Percentiles rank a stretch among this genome's conserved stretches.
These are phyloP conservation scores for Odontophorus gujanensis DNA, from an alignment of 2,113 vertebrate genomes.

Conservation along the genomic window DNA sequence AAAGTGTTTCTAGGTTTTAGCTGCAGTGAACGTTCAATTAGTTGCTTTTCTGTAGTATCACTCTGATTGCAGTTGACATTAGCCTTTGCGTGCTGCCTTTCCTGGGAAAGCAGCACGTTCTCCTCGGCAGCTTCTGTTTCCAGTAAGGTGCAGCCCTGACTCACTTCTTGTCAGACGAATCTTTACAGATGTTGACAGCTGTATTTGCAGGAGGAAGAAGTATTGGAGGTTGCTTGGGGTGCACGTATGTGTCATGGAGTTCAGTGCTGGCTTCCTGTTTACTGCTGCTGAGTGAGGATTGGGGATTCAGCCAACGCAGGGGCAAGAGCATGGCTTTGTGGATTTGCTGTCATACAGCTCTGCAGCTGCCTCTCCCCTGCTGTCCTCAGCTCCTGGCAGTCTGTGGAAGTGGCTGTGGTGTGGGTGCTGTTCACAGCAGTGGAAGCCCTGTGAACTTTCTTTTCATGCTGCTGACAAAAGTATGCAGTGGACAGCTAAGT, in stretches of 20 bases:
- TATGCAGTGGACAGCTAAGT: fast-evolving
- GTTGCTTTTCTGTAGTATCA: neutral
- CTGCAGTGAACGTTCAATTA: fast-evolving
- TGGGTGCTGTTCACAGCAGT: neutral
- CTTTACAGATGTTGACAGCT: neutral
- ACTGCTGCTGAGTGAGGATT: neutral
- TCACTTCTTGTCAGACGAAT: fast-evolving
- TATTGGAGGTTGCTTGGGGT: neutral
- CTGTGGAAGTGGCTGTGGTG: neutral
- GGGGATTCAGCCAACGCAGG: neutral
- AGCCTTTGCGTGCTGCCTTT: neutral
- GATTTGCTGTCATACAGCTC: neutral
- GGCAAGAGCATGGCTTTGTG: neutral
- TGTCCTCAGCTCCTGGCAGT: too few relatives aligned
- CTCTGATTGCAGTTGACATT: fast-evolving
- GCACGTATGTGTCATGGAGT: neutral
- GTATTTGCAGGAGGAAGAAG: neutral
- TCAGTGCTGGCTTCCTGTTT: slow-evolving; percentile 42
- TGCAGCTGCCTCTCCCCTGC: neutral
- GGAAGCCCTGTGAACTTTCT: fast-evolving
- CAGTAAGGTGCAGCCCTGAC: neutral
- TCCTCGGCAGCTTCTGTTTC: neutral
- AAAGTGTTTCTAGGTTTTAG: neutral
- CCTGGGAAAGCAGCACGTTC: neutral
- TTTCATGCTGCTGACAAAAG: neutral